phyloP scores from a whole-genome alignment of 2,113 vertebrate species.

The Paramormyrops kingsleyae region DNA sequence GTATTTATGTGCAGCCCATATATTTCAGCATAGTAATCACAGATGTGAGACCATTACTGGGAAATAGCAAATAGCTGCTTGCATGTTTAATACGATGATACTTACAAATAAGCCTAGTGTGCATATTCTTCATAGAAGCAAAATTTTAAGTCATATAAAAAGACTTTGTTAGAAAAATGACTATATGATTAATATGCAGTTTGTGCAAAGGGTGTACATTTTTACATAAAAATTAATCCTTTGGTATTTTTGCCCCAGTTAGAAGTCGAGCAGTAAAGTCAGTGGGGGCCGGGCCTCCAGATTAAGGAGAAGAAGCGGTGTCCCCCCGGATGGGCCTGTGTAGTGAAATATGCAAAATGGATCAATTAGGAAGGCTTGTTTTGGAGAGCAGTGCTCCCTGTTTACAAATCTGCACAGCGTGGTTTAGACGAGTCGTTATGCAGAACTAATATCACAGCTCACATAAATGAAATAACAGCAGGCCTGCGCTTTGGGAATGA shows the following conservation, averaged over 20 bases:
- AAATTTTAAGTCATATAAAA: neutral
- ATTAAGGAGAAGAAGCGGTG: neutral
- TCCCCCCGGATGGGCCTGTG: neutral
- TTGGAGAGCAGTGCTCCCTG: slow-evolving; percentile 17
- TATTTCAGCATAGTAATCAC: neutral
- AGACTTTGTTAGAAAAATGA: neutral
- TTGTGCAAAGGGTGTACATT: neutral
- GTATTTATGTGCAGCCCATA: neutral
- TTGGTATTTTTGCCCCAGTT: neutral
- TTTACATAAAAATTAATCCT: neutral
- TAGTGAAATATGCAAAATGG: slow-evolving; percentile 26
- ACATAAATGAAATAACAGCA: neutral
- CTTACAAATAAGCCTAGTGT: neutral
- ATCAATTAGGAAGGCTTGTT: slow-evolving; percentile 27
- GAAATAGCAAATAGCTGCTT: neutral
- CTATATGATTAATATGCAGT: neutral
- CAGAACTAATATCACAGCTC: slow-evolving; percentile 7
- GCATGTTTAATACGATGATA: neutral
- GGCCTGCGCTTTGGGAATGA: neutral
- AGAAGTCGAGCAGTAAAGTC: neutral
- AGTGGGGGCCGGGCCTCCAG: neutral
- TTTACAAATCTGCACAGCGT: slow-evolving; percentile 21
- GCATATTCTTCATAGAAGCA: neutral
- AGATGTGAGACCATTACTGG: neutral
- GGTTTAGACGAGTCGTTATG: slow-evolving; percentile 12